These are phyloP conservation scores for Anthophora plumipes DNA, from an alignment of 2,888 invertebrate genomes.

Conservation along the genomic window DNA sequence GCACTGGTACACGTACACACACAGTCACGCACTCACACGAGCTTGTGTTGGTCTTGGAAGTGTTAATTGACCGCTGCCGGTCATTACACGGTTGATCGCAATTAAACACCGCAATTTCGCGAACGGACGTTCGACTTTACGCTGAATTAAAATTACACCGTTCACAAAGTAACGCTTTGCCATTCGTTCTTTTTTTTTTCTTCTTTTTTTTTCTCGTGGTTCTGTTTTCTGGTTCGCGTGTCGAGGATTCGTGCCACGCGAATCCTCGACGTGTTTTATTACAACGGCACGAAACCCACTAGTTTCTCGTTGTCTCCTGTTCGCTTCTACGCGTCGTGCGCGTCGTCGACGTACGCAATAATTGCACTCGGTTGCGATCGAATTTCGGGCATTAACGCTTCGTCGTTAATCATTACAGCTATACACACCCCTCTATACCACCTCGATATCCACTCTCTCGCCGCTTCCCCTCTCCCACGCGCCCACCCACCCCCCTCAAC, in stretches of 20 bases:
- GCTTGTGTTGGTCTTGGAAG: conserved; percentile 66
- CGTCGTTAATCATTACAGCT: conserved; percentile 55
- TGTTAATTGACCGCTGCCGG: conserved; percentile 82
- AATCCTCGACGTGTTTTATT: background rate
- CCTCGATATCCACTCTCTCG: too few relatives aligned
- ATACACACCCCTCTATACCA: too few relatives aligned
- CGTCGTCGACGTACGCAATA: conserved; percentile 18
- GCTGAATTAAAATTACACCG: conserved; percentile 53
- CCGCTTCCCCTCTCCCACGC: too few relatives aligned
- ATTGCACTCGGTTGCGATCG: conserved; percentile 34
- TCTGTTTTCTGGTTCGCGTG: background rate
- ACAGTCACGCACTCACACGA: too few relatives aligned
- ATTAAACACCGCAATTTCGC: conserved; percentile 73
- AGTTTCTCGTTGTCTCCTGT: background rate
- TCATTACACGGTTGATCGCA: conserved; percentile 80
- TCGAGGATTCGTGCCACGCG: too few relatives aligned
- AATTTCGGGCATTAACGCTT: conserved; percentile 50
- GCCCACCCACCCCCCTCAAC: background rate
- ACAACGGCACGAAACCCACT: background rate
- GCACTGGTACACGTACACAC: conserved; percentile 8
- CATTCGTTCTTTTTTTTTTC: background rate
- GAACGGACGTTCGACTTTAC: conserved; percentile 53
- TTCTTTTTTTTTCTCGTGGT: too few relatives aligned
- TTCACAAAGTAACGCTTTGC: conserved; percentile 17
- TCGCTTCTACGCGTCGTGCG: background rate